Percentiles rank a stretch among this genome's conserved stretches.
These are phyloP conservation scores for Eurystomus gularis DNA, from an alignment of 2,113 vertebrate species.

Conservation along the genomic window DNA sequence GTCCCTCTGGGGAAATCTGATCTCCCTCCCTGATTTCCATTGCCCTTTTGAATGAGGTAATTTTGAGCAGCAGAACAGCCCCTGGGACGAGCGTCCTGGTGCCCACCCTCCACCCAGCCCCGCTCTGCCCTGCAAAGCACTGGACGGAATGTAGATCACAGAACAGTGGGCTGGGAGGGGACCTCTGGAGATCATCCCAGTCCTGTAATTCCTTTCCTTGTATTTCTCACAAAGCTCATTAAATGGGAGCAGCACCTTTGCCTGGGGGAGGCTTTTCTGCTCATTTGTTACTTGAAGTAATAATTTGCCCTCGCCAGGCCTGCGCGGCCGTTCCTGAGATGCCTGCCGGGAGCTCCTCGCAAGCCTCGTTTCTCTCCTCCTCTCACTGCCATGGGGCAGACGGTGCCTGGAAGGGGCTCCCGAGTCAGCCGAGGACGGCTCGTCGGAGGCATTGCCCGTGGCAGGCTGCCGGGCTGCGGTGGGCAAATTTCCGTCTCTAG, in stretches of 20 bases:
- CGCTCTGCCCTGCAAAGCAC: neutral
- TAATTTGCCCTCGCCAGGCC: neutral
- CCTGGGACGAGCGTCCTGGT: neutral
- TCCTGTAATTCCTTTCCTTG: neutral
- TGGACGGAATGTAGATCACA: accelerated
- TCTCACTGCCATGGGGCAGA: neutral
- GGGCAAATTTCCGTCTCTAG: neutral
- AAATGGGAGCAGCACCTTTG: neutral
- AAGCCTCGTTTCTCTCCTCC: neutral
- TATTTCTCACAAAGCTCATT: neutral
- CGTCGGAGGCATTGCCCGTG: neutral
- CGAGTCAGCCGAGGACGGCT: neutral
- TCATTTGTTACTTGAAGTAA: neutral
- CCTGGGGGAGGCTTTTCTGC: conserved; percentile 10
- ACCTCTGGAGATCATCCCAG: neutral
- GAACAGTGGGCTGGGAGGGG: neutral
- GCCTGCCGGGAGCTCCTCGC: neutral
- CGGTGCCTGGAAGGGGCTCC: neutral
- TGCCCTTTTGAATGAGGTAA: neutral
- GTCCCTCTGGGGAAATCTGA: neutral
- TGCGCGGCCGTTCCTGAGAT: neutral
- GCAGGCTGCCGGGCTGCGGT: neutral
- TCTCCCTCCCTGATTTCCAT: neutral
- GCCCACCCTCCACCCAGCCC: neutral
- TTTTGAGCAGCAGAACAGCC: neutral